Conservation (phyloP, 2,113 vertebrate species). For the Vulpes lagopus region DNA sequence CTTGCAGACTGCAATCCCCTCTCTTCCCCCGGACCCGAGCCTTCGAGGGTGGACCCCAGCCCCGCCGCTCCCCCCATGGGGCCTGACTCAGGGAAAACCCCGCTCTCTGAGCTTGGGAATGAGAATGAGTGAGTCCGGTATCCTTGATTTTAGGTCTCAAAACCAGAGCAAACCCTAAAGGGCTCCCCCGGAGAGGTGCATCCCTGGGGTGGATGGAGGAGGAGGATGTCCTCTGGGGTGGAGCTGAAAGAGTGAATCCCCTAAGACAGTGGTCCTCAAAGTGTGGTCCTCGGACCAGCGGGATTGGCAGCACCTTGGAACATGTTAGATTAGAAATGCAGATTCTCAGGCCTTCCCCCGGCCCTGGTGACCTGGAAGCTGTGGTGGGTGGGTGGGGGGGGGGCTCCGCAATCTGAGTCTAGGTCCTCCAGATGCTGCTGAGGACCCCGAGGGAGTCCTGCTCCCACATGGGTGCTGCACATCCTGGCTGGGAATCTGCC, state of each 20-base stretch:
- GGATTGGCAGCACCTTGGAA: neutral
- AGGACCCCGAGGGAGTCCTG: neutral
- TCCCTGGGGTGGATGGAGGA: neutral
- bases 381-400: rapidly evolving
- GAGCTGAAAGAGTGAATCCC: neutral
- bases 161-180: neutral
- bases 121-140: neutral
- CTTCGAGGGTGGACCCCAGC: rapidly evolving
- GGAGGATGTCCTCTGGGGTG: neutral
- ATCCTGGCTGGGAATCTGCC: neutral
- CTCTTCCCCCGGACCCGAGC: rapidly evolving
- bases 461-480: neutral
- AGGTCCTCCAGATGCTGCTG: neutral
- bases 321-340: neutral
- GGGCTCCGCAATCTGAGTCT: neutral
- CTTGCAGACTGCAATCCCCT: rapidly evolving
- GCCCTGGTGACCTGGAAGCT: neutral
- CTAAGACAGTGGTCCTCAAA: neutral
- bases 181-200: neutral
- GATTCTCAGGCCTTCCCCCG: neutral
- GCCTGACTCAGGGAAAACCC: neutral
- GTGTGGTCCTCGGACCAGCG: too few relatives aligned
- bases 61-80: rapidly evolving
- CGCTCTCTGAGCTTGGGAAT: neutral
- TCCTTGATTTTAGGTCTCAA: neutral